Evolutionary conservation across 2,113 vertebrate genomes (phyloP).

Genomic region (Elachura formosa): DNA sequence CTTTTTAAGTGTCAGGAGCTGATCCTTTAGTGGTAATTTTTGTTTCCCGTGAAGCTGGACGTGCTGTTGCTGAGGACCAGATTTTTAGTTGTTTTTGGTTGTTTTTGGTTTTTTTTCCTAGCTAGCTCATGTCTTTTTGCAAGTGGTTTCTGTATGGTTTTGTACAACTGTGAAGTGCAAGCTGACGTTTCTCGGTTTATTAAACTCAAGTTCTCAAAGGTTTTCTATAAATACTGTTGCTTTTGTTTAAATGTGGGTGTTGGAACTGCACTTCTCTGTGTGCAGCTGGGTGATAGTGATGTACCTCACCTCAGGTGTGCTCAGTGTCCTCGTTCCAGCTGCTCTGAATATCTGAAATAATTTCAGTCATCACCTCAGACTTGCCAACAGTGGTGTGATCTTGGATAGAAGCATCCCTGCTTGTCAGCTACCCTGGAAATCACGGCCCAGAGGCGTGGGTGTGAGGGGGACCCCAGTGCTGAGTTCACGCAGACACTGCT

Average conservation of each 20-base stretch:
- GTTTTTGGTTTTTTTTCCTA: not conserved
- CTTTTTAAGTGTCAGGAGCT: constrained; percentile 59
- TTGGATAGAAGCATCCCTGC: not conserved
- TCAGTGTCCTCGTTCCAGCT: not conserved
- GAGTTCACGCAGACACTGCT: not conserved
- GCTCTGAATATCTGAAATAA: not conserved
- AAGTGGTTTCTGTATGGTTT: constrained; percentile 55
- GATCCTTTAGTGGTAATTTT: not conserved
- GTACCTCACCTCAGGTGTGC: not conserved
- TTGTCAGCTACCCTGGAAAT: not conserved
- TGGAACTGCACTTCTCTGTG: not conserved
- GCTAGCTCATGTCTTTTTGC: constrained; percentile 10
- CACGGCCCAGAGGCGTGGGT: not conserved
- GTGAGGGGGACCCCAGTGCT: not conserved
- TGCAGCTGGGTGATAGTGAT: not conserved
- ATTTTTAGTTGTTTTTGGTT: not conserved
- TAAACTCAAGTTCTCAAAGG: constrained; percentile 69
- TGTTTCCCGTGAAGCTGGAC: constrained; percentile 26
- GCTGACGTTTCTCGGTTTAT: constrained; percentile 66
- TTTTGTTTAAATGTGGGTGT: constrained; percentile 22
- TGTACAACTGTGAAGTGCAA: constrained; percentile 61
- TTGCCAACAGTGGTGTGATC: not conserved
- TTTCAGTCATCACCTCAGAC: not conserved
- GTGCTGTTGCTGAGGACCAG: constrained; percentile 34
- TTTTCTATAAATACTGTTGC: constrained; percentile 24